Evolutionary conservation across 2,888 invertebrate genomes (phyloP).

Genomic region (Protophormia terraenovae): DNA sequence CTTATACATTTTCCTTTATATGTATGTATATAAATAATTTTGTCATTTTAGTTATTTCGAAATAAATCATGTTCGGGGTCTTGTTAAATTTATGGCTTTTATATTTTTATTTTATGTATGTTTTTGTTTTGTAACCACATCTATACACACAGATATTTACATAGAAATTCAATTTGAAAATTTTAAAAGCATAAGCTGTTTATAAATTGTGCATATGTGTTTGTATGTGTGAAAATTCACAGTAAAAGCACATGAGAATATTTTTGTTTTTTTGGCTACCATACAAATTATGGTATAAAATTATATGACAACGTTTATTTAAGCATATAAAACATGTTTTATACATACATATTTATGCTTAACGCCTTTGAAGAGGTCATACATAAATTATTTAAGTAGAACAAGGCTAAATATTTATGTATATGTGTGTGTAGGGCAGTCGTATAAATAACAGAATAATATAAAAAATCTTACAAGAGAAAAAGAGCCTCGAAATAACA

Average conservation of each 20-base stretch:
- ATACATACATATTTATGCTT: constrained; percentile 53
- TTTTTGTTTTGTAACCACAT: background rate
- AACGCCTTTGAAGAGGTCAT: constrained; percentile 63
- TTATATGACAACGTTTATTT: constrained; percentile 19
- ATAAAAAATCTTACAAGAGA: background rate
- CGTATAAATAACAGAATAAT: background rate
- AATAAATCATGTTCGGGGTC: constrained; percentile 37
- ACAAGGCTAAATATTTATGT: constrained; percentile 67
- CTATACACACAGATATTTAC: background rate
- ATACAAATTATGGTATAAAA: background rate
- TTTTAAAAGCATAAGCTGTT: background rate
- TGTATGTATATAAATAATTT: background rate
- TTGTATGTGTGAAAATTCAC: background rate
- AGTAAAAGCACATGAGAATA: background rate
- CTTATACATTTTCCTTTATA: background rate
- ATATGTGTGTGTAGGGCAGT: constrained; percentile 41
- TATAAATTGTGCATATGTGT: background rate
- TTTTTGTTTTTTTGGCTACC: background rate
- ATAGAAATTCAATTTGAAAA: background rate
- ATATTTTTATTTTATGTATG: background rate
- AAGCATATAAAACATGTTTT: constrained; percentile 11
- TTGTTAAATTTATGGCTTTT: constrained; percentile 26
- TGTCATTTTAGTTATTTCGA: background rate
- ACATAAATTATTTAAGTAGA: constrained; percentile 70
- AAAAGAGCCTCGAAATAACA: background rate